These are phyloP conservation scores for Aurelia aurita complex sp. Pacific DNA, from an alignment of 30 jellyfish, hydroid and myxozoan species.

Conservation along the genomic window DNA sequence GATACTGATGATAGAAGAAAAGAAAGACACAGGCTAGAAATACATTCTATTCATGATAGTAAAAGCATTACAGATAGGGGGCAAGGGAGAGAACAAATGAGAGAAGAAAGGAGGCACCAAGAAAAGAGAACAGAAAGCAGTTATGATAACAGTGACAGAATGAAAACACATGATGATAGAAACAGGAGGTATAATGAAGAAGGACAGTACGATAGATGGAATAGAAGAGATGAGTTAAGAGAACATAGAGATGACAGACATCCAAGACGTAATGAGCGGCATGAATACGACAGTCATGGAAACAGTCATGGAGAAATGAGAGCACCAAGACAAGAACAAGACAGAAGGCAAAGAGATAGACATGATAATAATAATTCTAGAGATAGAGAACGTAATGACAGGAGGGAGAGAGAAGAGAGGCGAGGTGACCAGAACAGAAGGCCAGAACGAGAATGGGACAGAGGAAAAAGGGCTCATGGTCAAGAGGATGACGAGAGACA, in stretches of 20 bases:
- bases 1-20: too few species aligned
- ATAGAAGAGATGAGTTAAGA: neutral
- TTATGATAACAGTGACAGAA: neutral
- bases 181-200: neutral
- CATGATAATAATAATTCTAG: too few species aligned
- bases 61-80: too few species aligned
- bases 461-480: slow-evolving; percentile 5
- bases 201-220: neutral
- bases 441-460: slow-evolving; percentile 36
- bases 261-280: neutral
- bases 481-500: neutral
- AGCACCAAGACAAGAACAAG: neutral
- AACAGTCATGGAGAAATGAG: neutral
- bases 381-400: too few species aligned
- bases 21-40: too few species aligned
- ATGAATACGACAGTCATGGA: neutral
- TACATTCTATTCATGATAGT: too few species aligned
- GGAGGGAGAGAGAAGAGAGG: slow-evolving; percentile 10
- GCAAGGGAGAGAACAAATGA: neutral
- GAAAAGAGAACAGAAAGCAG: neutral
- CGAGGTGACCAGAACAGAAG: neutral
- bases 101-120: neutral
- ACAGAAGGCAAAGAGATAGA: neutral
- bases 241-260: slow-evolving; percentile 7
- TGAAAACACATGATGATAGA: neutral